These are phyloP conservation scores for Trididemnum clinides DNA, from an alignment of 23 tunicate species.

Conservation along the genomic window DNA sequence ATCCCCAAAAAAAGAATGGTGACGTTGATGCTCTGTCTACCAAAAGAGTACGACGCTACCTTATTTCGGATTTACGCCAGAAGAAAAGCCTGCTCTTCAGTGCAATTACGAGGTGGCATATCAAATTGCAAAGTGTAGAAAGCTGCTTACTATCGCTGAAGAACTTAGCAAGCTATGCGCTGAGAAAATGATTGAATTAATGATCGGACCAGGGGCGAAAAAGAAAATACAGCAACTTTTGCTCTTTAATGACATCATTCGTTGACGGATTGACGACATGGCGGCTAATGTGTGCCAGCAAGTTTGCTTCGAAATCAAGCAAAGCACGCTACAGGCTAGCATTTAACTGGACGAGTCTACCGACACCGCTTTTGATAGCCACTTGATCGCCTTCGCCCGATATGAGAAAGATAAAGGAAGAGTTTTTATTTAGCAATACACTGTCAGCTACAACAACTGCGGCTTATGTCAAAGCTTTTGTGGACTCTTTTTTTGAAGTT, in stretches of 20 bases:
- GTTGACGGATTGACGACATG: slow-evolving; percentile 45
- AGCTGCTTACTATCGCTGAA: slow-evolving; percentile 37
- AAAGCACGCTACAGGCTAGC: slow-evolving; percentile 42
- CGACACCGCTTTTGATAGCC: slow-evolving; percentile 33
- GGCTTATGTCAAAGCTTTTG: too few species aligned
- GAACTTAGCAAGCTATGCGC: slow-evolving; percentile 24
- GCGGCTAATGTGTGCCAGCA: slow-evolving; percentile 37
- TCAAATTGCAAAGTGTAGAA: slow-evolving; percentile 22
- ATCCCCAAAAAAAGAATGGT: too few species aligned
- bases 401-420: too few species aligned
- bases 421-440: too few species aligned
- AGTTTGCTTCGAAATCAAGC: slow-evolving; percentile 33
- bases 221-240: slow-evolving; percentile 37
- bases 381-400: slow-evolving; percentile 42
- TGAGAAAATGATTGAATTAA: slow-evolving; percentile 21
- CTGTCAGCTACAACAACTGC: too few species aligned
- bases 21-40: too few species aligned
- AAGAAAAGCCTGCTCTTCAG: slow-evolving; percentile 35
- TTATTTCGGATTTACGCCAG: slow-evolving; percentile 17
- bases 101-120: slow-evolving; percentile 50
- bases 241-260: slow-evolving; percentile 12
- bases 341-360: slow-evolving; percentile 36
- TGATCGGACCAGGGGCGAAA: slow-evolving; percentile 35
- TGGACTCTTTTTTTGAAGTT: too few species aligned
- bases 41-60: too few species aligned